Evolutionary conservation across 1,140 invertebrate genomes (phyloP), one percentile per base, ranked within the genome.

Genomic region (Temnothorax curvispinosus): DNA sequence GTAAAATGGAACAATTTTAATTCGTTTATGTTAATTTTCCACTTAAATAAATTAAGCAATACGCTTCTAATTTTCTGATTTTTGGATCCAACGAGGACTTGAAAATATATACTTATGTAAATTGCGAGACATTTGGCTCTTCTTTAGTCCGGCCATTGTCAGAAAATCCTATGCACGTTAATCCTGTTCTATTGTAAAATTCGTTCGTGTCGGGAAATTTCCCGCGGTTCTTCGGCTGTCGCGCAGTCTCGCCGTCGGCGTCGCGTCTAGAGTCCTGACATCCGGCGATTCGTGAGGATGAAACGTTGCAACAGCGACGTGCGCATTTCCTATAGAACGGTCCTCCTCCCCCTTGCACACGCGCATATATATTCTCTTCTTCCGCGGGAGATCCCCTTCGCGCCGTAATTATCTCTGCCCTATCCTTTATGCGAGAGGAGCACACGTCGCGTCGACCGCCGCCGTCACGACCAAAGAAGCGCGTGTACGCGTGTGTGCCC

Each of bases 401-500:
- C 87, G 35, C 71, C 32, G 88, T 90, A 90, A 90, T 90, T 90
- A 87, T 89, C 77, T 54, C n/a, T 41, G 38, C 38, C 41, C 13
- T 87, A 77, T 64, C 85, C 72, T 87, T 89, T 74, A 75, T 86
- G 58, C 65, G 50, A 77, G 44, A 77, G 85, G 13, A 21, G 65
- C 78, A 81, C 78, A 81, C 38, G 50, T 56, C 47, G 52, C 44
- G 35, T 56, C 47, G 77, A 41, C 1, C 27, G 27, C 27, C 27
- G 21, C 54, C 67, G 38, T 44, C 52, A 41, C 41, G 47, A 81
- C 50, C 50, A 13, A 52, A 85, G 78, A 60, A 65, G 27, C 54
- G 54, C 77, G 76, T 15, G 52, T 52, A n/a, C 52, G 21, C 41
- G 50, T 56, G 76, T 74, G 50, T 56, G 44, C 50, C 11, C 27